Conservation (phyloP, 2,113 vertebrate genomes). For the Varanus salvator region DNA sequence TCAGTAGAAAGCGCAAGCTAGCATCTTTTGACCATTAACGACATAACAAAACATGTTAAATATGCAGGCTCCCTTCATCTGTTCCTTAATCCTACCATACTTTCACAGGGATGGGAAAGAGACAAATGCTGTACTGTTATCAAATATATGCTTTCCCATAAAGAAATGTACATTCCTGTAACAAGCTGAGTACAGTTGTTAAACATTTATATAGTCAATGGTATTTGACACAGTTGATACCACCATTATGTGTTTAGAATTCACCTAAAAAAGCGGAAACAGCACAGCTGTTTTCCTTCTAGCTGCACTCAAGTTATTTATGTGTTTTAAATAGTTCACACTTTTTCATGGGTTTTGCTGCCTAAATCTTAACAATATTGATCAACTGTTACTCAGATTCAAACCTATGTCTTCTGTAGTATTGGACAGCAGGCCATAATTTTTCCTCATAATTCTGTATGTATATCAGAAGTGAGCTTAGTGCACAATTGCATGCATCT, state of each 20-base stretch:
- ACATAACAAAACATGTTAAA: constrained; percentile 5
- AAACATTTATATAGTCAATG: constrained; percentile 15
- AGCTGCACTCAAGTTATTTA: constrained; percentile 16
- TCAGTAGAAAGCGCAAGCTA: background rate
- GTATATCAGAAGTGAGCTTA: background rate
- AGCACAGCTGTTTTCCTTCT: background rate
- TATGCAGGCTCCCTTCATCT: background rate
- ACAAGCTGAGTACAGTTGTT: constrained; percentile 2
- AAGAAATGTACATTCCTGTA: constrained; percentile 1
- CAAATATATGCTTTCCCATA: constrained; percentile 17
- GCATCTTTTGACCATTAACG: background rate
- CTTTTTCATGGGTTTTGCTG: background rate
- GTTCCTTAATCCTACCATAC: constrained; percentile 9
- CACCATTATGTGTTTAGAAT: constrained; percentile 25
- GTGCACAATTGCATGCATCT: background rate
- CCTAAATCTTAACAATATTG: constrained; percentile 21
- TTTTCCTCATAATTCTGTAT: background rate
- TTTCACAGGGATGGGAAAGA: background rate
- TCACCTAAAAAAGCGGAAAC: constrained; percentile 5
- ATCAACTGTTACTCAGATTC: background rate
- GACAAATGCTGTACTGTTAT: background rate
- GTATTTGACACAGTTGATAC: background rate
- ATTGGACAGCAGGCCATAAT: background rate
- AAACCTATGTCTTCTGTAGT: background rate
- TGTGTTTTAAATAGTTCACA: background rate